Base-by-base conservation (phyloP, 2,797 vertebrate genomes). In the Harpagifer antarcticus region DNA sequence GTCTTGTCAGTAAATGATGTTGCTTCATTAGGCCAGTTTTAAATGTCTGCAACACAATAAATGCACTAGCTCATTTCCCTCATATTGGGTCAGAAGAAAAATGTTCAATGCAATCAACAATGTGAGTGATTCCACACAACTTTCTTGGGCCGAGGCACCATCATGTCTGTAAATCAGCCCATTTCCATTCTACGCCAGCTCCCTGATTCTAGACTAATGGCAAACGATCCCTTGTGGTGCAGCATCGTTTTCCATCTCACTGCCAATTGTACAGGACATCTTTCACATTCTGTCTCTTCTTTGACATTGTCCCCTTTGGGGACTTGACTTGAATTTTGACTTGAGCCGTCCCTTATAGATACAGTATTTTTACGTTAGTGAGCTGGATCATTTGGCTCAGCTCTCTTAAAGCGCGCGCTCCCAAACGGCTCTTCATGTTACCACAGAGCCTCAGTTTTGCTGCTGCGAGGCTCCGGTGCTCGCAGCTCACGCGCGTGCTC, bases 101-200 rank as follows among this genome's bases (percentile, higher is more conserved):
- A 83, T 16, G 11, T 31, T 59, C 54, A 63, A 55, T 68, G 42
- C 40, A 72, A 68, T 86, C 68, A 78, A 71, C 68, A 55, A 14
- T 45, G 63, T 48, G 65, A 86, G 56, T 52, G 69, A 83, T 59
- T 60, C 8, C 6, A 62, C 58, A 70, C 57, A 59, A 77, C 76
- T 84, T 69, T 72, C 53, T 47, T 65, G 57, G 81, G 80, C 47
- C 68, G 77, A 79, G 75, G 76, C 69, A 43, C 64, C 79, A 61
- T 65, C 50, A 58, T 58, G 72, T 82, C 75, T 77, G 74, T 81
- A 89, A 92, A 92, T 92, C 85, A 90, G 85, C 72, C 88, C 45
- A 86, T 92, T 91, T 89, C 81, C 82, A 90, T 93, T 91, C 90
- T 57, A 81, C 85, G 78, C 90, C 87, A 85, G 78, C 82, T 86